A percentile compares a stretch with the other conserved stretches of the same genome.
phyloP scores from a whole-genome alignment of 1,140 invertebrate species.

The Anoplolepis gracilipes region DNA sequence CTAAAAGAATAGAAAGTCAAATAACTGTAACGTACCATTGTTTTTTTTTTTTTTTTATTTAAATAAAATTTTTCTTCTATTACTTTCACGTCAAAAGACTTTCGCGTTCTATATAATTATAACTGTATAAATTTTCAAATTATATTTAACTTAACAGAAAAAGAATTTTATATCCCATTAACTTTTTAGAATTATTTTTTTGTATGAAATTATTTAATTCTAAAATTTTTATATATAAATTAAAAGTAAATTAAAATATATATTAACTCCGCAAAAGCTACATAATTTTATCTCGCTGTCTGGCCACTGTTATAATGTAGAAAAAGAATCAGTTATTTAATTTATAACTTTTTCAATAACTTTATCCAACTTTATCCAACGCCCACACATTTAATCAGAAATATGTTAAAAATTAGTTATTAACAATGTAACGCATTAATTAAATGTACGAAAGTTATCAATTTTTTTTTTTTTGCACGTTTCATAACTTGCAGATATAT shows the following conservation, averaged over 20 bases:
- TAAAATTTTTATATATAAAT: neutral
- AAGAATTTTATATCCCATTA: neutral
- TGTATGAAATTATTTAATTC: neutral
- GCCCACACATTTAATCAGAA: neutral
- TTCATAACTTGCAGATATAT: neutral
- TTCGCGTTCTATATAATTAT: neutral
- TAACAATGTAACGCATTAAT: neutral
- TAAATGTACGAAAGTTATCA: neutral
- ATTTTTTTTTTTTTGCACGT: neutral
- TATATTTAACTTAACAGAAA: neutral
- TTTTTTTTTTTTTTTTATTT: no score
- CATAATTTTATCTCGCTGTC: neutral
- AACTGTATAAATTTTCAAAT: conserved; percentile 1
- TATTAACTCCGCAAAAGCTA: neutral
- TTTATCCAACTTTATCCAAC: neutral
- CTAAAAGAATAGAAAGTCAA: no score
- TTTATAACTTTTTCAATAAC: neutral
- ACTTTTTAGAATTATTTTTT: neutral
- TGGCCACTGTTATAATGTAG: neutral
- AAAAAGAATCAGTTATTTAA: neutral
- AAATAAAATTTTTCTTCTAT: no score
- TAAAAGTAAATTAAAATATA: neutral
- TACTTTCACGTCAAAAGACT: neutral
- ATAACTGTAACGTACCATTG: no score
- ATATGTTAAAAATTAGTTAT: neutral